Evolutionary conservation across 2,888 invertebrate species (phyloP).

Genomic region (Phoenoteleia sp.): DNA sequence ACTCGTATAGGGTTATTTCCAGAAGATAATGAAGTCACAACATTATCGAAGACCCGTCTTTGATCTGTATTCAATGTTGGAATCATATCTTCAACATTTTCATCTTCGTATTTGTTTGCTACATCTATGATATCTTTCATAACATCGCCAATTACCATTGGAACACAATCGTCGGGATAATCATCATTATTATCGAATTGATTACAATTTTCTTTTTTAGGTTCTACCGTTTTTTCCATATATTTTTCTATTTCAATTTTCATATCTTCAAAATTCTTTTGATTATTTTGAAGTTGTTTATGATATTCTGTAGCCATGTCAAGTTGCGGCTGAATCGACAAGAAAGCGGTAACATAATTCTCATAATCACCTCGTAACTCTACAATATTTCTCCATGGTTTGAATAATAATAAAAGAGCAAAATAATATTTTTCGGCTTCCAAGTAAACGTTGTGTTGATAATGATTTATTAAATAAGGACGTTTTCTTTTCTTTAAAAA

Average conservation of each 20-base stretch:
- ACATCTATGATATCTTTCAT: background rate
- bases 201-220: background rate
- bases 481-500: conserved; percentile 69
- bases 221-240: conserved; percentile 36
- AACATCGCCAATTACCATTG: conserved; percentile 38
- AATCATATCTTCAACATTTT: conserved; percentile 60
- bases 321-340: background rate
- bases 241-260: conserved; percentile 2
- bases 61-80: conserved; percentile 52
- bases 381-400: conserved; percentile 71
- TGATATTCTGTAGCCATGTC: background rate
- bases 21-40: too few species aligned
- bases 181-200: background rate
- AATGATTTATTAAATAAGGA: conserved; percentile 49
- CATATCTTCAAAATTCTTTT: background rate
- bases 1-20: too few species aligned
- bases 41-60: background rate
- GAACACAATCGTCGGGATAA: conserved; percentile 18
- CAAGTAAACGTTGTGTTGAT: conserved; percentile 46
- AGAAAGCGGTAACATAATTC: conserved; percentile 74
- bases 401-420: conserved; percentile 37
- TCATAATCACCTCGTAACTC: conserved; percentile 65
- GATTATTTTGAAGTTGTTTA: background rate
- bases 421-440: conserved; percentile 58
- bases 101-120: conserved; percentile 5